Base-by-base conservation (phyloP, 1,140 invertebrate genomes). In the Campoletis sonorensis region DNA sequence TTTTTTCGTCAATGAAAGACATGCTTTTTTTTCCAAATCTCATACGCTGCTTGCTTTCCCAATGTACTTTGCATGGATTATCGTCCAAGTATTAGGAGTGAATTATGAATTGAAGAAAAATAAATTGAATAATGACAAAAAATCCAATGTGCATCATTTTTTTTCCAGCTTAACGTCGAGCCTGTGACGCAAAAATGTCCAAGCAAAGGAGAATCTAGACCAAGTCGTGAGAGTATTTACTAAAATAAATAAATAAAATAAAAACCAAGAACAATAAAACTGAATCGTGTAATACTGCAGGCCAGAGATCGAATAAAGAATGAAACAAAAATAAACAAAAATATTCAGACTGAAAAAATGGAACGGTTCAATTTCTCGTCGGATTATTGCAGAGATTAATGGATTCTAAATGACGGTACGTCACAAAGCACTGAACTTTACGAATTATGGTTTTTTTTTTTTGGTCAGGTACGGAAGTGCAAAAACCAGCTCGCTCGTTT, bases 391-490 rank as follows among this genome's bases (percentile, higher is more conserved):
- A n/a, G n/a, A n/a, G n/a, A n/a, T n/a, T n/a, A n/a, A n/a, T n/a
- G 7, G 49, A 70, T 30, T 30, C 67, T 23, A 70, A 70, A 33
- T 21, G 33, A 33, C 26, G 26, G 11, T 45, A 72, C 70, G 37
- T 72, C 71, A 40, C n/a, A 0, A n/a, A 73, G 84, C 79, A 81
- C 85, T 84, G 81, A 87, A 87, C 83, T 85, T 84, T 84, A 85
- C 84, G 85, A 18, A 54, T 18, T 54, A 1, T 54, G n/a, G 16
- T n/a, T 54, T 54, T 54, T 54, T 54, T 54, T 54, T 54, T 54
- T 54, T 54, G 4, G 27, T 90, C 88, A 89, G 88, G 89, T 90
- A 90, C 88, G 89, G 72, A 83, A 85, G 81, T 81, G 86, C 82
- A 54, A 83, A n/a, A 87, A 80, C 80, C 79, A 72, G 49, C 73